Evolutionary conservation across 2,888 invertebrate genomes (phyloP), one percentile per base, ranked within the genome.

Genomic region (Folsomia candida): DNA sequence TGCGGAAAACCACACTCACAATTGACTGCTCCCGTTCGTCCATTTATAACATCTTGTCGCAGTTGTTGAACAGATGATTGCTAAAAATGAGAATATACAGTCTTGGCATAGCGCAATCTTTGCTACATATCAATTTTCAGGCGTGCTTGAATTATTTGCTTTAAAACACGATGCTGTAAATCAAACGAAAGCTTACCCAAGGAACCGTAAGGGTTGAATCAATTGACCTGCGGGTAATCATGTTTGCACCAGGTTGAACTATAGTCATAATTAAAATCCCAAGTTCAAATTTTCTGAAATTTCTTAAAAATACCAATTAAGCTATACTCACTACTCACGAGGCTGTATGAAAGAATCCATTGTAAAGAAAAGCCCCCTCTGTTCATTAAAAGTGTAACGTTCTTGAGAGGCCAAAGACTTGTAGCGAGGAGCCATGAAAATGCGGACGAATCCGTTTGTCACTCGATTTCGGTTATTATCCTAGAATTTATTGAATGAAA

Each of bases 161-260:
- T n/a, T n/a, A n/a, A n/a, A n/a, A n/a, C n/a, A n/a, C n/a, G n/a
- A n/a, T n/a, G n/a, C n/a, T n/a, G n/a, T n/a, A n/a, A n/a, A n/a
- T n/a, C n/a, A n/a, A n/a, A n/a, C n/a, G n/a, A n/a, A n/a, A n/a
- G n/a, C 62, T 22, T 11, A 76, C 72, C 65, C 78, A 92, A 0
- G 92, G 92, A 81, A 92, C 91, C 11, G 92, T 93, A n/a, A 93
- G 89, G 0, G 91, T 89, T 0, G 93, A 92, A 65, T 91, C 88
- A 0, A 83, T 82, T 3, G 92, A 91, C 26, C 84, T 83, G 14
- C 90, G 88, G 0, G 85, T 86, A 67, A 93, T 85, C 0, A 86
- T 87, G 81, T 90, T 91, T 74, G 60, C 67, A 25, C 82, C 81
- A 6, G 81, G 79, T 61, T 85, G 86, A 70, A 93, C 91, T 89